phyloP scores from a whole-genome alignment of 2,113 vertebrate genomes.

The Uria lomvia region DNA sequence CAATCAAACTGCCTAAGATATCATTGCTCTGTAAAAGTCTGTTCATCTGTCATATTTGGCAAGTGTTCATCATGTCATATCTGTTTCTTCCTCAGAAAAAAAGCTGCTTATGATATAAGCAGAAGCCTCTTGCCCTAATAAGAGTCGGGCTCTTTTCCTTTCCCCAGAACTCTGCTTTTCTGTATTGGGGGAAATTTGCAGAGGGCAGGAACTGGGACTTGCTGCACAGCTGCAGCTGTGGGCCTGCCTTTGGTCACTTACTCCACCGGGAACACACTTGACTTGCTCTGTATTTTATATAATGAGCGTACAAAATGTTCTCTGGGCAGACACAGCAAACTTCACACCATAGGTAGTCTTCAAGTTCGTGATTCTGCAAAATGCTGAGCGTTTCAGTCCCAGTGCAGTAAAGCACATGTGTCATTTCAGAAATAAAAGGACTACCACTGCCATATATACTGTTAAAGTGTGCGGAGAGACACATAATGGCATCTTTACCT shows the following conservation, averaged over 20 bases:
- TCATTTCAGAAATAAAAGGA: neutral
- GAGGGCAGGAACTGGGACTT: neutral
- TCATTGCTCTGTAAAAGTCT: neutral
- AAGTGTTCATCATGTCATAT: neutral
- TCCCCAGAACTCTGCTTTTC: neutral
- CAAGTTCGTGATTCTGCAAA: neutral
- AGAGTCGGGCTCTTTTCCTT: neutral
- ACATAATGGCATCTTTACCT: neutral
- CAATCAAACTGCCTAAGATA: constrained; percentile 16
- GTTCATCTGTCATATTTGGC: constrained; percentile 36
- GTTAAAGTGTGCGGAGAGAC: neutral
- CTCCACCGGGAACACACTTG: rapidly evolving
- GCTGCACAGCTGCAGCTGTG: neutral
- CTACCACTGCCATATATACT: neutral
- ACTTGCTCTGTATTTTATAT: neutral
- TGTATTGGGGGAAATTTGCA: neutral
- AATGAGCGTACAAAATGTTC: neutral
- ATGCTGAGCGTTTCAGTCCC: neutral
- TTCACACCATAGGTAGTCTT: neutral
- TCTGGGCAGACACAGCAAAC: neutral
- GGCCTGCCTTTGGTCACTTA: neutral
- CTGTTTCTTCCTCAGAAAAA: neutral
- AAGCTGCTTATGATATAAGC: neutral
- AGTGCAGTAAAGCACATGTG: neutral
- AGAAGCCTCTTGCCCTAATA: neutral